These are phyloP conservation scores for Dryococelus australis DNA, from an alignment of 2,888 invertebrate genomes.

Conservation along the genomic window DNA sequence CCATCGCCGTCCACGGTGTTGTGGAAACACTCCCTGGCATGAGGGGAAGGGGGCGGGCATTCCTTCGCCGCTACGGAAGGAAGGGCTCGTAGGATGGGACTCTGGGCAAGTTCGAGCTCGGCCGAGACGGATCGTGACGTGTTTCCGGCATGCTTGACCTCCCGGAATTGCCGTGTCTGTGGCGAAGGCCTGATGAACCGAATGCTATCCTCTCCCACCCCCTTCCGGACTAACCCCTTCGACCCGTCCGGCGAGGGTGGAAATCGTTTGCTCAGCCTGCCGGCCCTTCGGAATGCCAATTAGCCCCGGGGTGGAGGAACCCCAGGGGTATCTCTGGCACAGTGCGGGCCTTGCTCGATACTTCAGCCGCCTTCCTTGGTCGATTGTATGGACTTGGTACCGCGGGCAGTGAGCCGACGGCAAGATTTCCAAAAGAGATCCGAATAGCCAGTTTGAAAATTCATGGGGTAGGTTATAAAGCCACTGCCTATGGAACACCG, in stretches of 20 bases:
- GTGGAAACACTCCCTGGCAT: background rate
- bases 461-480: no score
- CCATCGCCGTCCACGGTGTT: background rate
- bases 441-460: no score
- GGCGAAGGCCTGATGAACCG: background rate
- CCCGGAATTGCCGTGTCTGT: slow-evolving; percentile 8
- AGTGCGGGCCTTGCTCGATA: no score
- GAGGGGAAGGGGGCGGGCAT: background rate
- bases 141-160: slow-evolving; percentile 16
- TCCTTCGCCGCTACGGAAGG: background rate
- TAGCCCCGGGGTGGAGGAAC: background rate
- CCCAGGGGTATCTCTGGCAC: background rate
- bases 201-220: background rate
- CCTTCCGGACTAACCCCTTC: background rate
- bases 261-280: slow-evolving; percentile 5
- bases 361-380: no score
- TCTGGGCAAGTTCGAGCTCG: background rate
- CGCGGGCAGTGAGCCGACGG: no score
- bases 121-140: background rate
- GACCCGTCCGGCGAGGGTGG: background rate
- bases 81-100: background rate
- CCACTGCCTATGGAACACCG: no score
- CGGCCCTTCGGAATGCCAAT: background rate
- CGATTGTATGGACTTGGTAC: no score
- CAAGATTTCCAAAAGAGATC: no score